Percentiles rank a stretch among this genome's conserved stretches.
Conservation (phyloP, 2,888 invertebrate species). For the Euzophera pinguis region DNA sequence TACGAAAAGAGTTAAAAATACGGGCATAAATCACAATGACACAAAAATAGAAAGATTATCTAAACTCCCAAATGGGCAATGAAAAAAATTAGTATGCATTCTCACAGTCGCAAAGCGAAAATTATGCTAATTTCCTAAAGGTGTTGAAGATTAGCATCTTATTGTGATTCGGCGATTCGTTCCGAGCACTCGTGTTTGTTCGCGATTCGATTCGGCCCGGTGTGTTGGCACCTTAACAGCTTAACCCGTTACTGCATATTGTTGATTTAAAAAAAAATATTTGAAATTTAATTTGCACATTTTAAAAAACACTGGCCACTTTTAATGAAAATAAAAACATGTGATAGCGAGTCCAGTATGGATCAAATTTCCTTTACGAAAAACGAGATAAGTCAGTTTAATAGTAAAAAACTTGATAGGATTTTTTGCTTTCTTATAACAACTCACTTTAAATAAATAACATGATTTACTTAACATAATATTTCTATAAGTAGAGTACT, state of each 20-base stretch:
- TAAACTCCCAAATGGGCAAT: not conserved
- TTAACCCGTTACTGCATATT: constrained; percentile 12
- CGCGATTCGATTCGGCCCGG: constrained; percentile 69
- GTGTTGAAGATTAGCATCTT: constrained; percentile 77
- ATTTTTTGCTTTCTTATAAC: too few relatives aligned
- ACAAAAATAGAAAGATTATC: too few relatives aligned
- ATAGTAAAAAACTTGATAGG: too few relatives aligned
- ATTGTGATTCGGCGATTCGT: constrained; percentile 67
- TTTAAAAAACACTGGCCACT: too few relatives aligned
- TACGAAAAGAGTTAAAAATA: too few relatives aligned
- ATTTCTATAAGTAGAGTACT: not conserved
- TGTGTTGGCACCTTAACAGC: constrained; percentile 40
- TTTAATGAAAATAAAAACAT: too few relatives aligned
- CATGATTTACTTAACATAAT: too few relatives aligned
- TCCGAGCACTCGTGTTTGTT: constrained; percentile 68
- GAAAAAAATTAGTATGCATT: constrained; percentile 24
- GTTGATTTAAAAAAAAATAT: not conserved
- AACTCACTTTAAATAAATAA: too few relatives aligned
- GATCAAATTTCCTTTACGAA: too few relatives aligned
- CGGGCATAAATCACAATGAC: not conserved
- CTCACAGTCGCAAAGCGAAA: constrained; percentile 37
- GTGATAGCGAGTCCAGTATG: too few relatives aligned
- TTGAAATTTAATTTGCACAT: too few relatives aligned
- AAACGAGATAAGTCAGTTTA: too few relatives aligned
- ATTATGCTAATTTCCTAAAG: constrained; percentile 69